phyloP scores from a whole-genome alignment of 2,113 vertebrate species.

The Rhineura floridana region DNA sequence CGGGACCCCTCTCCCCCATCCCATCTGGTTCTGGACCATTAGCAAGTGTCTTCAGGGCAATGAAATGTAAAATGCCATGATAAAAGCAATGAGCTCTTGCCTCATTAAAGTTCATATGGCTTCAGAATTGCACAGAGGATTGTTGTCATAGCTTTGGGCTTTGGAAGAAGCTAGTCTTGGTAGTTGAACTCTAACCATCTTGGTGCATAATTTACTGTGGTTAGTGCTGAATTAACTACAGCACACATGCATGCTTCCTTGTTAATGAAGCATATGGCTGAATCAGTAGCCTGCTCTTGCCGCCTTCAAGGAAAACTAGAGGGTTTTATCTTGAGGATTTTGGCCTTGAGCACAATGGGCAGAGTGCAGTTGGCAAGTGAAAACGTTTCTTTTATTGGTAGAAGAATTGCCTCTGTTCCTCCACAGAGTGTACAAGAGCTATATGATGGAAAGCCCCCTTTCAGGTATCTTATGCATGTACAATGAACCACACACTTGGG shows the following conservation, averaged over 20 bases:
- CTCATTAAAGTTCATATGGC: neutral
- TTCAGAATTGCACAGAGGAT: neutral
- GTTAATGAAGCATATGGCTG: neutral
- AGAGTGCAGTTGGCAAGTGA: neutral
- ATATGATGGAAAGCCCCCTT: neutral
- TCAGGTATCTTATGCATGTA: neutral
- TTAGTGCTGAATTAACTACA: slow-evolving; percentile 2
- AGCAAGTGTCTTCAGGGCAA: neutral
- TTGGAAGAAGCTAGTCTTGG: neutral
- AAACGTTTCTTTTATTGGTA: neutral
- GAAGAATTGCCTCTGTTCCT: neutral
- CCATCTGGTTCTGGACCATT: neutral
- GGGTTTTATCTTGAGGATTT: neutral
- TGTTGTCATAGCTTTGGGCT: neutral
- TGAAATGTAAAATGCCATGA: neutral
- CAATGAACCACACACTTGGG: neutral
- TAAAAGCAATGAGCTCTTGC: neutral
- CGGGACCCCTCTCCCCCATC: neutral
- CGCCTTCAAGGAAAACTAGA: neutral
- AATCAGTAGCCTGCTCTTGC: neutral
- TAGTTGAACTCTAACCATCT: neutral
- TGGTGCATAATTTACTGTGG: slow-evolving; percentile 1
- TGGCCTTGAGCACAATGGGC: neutral
- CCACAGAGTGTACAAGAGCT: neutral
- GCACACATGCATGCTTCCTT: neutral